Conservation (phyloP, 2,113 vertebrate genomes). For the Anarrhichthys ocellatus region DNA sequence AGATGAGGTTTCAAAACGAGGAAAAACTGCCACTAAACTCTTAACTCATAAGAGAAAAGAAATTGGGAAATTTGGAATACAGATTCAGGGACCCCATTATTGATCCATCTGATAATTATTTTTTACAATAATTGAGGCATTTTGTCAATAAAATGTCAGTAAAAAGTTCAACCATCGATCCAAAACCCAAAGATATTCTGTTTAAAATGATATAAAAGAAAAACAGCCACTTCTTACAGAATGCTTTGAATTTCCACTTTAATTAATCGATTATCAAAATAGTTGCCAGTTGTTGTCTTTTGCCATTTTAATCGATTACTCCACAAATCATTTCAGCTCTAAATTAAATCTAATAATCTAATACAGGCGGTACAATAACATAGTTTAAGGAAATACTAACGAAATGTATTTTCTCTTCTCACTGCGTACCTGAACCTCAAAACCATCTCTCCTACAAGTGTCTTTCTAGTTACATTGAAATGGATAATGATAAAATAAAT, state of each 20-base stretch:
- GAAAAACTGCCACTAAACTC: too few species aligned
- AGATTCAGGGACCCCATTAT: too few species aligned
- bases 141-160: too few species aligned
- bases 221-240: not conserved
- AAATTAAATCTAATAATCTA: not conserved
- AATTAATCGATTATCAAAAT: not conserved
- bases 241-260: not conserved
- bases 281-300: not conserved
- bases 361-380: not conserved
- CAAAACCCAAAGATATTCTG: not conserved
- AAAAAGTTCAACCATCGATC: not conserved
- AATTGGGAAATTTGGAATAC: too few species aligned
- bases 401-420: too few species aligned
- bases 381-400: not conserved
- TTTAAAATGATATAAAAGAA: not conserved
- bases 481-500: too few species aligned
- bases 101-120: too few species aligned
- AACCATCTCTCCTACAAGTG: not conserved
- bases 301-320: not conserved
- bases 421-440: not conserved
- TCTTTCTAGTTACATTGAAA: not conserved
- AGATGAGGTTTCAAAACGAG: too few species aligned
- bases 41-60: too few species aligned
- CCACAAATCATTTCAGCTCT: not conserved
- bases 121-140: too few species aligned